phyloP scores from a whole-genome alignment of 2,113 vertebrate genomes.

The Pardalotus punctatus region DNA sequence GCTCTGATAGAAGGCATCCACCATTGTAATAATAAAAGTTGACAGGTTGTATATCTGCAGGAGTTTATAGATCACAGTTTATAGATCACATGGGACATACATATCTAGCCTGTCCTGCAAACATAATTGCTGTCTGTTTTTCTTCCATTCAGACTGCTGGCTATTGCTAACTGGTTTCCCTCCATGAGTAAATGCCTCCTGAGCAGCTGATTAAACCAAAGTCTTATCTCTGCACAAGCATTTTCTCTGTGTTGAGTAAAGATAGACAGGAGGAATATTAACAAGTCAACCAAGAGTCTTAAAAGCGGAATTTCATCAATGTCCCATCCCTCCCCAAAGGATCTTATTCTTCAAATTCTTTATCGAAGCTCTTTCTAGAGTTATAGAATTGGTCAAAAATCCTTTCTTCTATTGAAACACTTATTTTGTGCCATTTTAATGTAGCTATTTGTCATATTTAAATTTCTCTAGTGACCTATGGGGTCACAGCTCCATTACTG shows the following conservation, averaged over 20 bases:
- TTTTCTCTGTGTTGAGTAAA: neutral
- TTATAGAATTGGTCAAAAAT: neutral
- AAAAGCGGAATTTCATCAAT: neutral
- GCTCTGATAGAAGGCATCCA: conserved; percentile 94
- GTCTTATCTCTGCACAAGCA: neutral
- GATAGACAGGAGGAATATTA: neutral
- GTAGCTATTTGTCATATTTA: neutral
- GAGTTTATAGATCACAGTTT: neutral
- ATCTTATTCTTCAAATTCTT: neutral
- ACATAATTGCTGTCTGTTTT: neutral
- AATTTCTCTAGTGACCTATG: neutral
- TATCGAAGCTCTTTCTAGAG: neutral
- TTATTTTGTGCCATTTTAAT: neutral
- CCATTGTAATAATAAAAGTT: conserved; percentile 84
- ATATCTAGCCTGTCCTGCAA: neutral
- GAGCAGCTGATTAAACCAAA: neutral
- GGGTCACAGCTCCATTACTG: neutral
- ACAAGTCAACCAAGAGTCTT: neutral
- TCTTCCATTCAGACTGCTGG: neutral
- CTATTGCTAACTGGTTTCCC: neutral
- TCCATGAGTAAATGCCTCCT: neutral
- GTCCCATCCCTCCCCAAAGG: too few relatives aligned
- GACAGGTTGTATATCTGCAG: conserved; percentile 82
- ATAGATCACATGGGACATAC: neutral
- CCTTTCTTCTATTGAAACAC: neutral